A percentile compares a stretch with the other conserved stretches of the same genome.
Evolutionary conservation across 2,797 vertebrate species (phyloP).

Genomic region (Decapterus maruadsi): DNA sequence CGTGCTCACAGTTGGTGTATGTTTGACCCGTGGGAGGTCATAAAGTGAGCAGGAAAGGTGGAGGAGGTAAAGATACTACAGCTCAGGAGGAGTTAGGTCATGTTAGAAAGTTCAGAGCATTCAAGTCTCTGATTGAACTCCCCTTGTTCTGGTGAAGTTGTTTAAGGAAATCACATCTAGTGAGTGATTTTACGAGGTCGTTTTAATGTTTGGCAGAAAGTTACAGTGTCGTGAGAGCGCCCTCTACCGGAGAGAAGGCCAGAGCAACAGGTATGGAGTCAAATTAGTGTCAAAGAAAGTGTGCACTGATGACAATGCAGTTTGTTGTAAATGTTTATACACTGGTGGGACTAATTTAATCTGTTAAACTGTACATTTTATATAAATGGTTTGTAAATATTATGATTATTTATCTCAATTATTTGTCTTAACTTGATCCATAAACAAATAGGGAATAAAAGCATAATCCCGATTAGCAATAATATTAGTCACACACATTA

Average conservation of each 20-base stretch:
- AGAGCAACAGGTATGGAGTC: not conserved
- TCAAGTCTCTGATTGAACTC: not conserved
- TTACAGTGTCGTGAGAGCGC: not conserved
- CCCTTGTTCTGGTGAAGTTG: not conserved
- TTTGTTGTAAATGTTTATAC: no score
- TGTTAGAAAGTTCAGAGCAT: rapidly evolving
- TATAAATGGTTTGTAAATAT: no score
- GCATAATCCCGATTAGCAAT: no score
- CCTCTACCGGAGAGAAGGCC: conserved; percentile 2
- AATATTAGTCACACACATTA: no score
- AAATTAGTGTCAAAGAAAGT: no score
- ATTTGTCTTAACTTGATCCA: no score
- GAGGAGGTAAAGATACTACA: no score
- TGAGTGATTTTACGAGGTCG: not conserved
- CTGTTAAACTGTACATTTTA: no score
- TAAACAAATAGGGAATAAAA: no score
- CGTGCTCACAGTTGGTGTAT: conserved; percentile 27
- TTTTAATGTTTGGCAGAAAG: not conserved
- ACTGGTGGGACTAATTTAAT: no score
- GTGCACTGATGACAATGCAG: no score
- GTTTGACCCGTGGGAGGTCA: conserved; percentile 25
- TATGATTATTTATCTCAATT: not conserved
- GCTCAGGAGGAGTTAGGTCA: not conserved
- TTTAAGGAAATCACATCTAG: not conserved
- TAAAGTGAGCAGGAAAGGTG: not conserved